Evolutionary conservation across 2,113 vertebrate species (phyloP).

Genomic region (Nipponia nippon): DNA sequence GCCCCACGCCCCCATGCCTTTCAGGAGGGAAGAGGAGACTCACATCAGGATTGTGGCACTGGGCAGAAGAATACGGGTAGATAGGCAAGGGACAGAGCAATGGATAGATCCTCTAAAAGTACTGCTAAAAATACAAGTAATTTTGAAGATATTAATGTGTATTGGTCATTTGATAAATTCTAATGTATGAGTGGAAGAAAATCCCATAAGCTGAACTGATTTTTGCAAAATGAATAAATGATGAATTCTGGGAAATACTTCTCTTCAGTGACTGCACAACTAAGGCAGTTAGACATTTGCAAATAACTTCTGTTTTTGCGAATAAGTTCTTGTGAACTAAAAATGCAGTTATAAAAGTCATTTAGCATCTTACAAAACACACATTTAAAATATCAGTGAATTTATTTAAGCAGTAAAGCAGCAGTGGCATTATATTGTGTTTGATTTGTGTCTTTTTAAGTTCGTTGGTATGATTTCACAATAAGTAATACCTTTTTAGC

Average conservation of each 20-base stretch:
- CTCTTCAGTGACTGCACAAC: neutral
- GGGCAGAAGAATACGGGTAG: neutral
- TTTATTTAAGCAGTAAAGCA: neutral
- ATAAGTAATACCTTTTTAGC: neutral
- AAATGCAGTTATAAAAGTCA: neutral
- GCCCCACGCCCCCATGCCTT: accelerated
- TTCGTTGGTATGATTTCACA: neutral
- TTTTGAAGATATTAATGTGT: neutral
- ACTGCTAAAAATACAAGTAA: neutral
- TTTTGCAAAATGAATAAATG: neutral
- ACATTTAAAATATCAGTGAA: neutral
- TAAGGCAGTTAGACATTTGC: neutral
- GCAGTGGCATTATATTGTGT: neutral
- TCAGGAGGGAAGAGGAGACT: neutral
- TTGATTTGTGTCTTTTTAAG: neutral
- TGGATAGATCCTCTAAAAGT: neutral
- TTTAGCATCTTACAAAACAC: neutral
- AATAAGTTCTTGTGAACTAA: neutral
- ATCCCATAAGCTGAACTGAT: neutral
- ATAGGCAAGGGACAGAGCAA: neutral
- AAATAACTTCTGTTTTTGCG: neutral
- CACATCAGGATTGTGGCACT: accelerated
- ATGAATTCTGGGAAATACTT: neutral
- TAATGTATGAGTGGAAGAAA: neutral
- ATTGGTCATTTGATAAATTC: neutral